A percentile compares a stretch with the other conserved stretches of the same genome.
Conservation (phyloP, 2,888 invertebrate genomes). For the Orthosia gothica region DNA sequence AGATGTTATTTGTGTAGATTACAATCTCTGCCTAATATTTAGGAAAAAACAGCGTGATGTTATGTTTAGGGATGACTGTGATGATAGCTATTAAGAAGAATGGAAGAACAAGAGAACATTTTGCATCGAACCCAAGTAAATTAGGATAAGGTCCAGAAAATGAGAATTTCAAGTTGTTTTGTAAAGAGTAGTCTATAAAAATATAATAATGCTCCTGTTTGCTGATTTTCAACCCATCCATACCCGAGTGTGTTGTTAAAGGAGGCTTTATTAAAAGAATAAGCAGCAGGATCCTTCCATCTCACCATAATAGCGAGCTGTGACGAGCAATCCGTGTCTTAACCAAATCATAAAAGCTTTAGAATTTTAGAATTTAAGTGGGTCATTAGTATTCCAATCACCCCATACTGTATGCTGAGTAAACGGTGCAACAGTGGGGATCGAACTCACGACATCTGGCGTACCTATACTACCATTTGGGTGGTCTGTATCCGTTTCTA, state of each 20-base stretch:
- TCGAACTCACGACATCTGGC: neutral
- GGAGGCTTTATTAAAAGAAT: neutral
- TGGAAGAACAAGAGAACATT: too few species aligned
- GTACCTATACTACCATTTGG: neutral
- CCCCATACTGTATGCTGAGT: neutral
- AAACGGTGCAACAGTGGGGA: neutral
- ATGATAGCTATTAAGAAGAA: too few species aligned
- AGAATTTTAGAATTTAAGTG: neutral
- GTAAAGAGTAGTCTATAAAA: neutral
- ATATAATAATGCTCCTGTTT: neutral
- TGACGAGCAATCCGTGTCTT: neutral
- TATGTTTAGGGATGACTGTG: too few species aligned
- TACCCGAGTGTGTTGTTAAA: neutral
- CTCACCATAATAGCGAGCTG: neutral
- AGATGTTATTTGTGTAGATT: too few species aligned
- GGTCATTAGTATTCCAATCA: conserved; percentile 2
- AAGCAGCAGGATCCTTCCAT: neutral
- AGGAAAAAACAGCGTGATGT: too few species aligned
- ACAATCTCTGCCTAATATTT: too few species aligned
- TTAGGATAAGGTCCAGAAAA: too few species aligned
- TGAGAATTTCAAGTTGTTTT: too few species aligned
- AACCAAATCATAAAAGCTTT: neutral
- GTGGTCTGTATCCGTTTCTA: too few species aligned
- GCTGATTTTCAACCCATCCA: neutral
- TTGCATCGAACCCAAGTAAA: too few species aligned